phyloP scores from a whole-genome alignment of 2,888 invertebrate genomes.

The Hydroisotoma schaefferi region DNA sequence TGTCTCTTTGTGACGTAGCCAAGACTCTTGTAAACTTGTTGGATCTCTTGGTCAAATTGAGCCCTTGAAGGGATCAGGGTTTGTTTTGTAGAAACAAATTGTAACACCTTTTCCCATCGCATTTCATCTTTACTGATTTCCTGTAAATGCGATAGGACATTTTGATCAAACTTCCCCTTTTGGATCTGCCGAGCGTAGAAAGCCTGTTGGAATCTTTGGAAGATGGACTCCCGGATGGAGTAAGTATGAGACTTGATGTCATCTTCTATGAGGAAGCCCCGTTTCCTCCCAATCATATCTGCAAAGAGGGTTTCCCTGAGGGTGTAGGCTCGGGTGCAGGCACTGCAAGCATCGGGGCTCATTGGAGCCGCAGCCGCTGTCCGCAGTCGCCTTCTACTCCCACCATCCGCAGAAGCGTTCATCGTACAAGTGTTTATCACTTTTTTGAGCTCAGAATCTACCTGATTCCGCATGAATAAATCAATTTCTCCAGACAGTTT shows the following conservation, averaged over 20 bases:
- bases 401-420: neutral
- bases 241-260: neutral
- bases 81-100: neutral
- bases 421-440: slow-evolving; percentile 7
- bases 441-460: neutral
- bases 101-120: neutral
- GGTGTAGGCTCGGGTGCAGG: neutral
- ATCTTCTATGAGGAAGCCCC: slow-evolving; percentile 4
- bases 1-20: neutral
- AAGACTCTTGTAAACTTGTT: slow-evolving; percentile 9
- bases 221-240: slow-evolving; percentile 2
- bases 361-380: neutral
- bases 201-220: neutral
- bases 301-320: slow-evolving; percentile 3
- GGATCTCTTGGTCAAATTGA: neutral
- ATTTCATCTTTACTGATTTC: neutral
- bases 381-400: neutral
- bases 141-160: neutral
- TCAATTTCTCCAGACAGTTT: too few species aligned
- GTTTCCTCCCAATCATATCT: neutral
- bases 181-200: slow-evolving; percentile 5
- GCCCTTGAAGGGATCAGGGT: slow-evolving; percentile 5
- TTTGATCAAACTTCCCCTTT: neutral
- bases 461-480: too few species aligned
- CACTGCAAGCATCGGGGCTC: neutral